Conservation (phyloP, 2,113 vertebrate genomes). For the Otocyon megalotis region DNA sequence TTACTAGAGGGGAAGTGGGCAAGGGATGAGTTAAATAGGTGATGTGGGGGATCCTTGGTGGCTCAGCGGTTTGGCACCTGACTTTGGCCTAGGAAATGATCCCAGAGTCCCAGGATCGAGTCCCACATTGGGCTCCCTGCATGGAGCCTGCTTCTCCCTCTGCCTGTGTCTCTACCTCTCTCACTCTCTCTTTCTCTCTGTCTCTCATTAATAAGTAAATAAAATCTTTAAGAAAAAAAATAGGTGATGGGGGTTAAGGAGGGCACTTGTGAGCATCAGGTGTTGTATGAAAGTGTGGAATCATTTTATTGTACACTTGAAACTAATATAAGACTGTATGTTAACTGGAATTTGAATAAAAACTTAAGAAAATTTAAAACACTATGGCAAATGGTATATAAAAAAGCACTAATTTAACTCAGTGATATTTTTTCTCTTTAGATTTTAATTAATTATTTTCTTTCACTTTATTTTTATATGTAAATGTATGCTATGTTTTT, state of each 20-base stretch:
- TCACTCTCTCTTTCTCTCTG: no score
- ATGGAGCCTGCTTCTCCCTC: no score
- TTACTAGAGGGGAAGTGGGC: neutral
- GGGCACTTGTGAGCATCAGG: neutral
- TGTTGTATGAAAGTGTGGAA: neutral
- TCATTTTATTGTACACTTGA: neutral
- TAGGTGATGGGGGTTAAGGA: neutral
- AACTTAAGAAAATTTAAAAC: neutral
- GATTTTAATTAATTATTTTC: neutral
- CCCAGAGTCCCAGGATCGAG: no score
- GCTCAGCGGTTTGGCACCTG: no score
- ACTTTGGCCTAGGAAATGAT: no score
- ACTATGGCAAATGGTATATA: neutral
- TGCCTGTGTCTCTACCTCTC: no score
- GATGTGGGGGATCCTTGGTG: neutral
- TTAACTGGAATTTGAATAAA: neutral
- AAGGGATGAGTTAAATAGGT: neutral
- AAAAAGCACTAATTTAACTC: conserved; percentile 27
- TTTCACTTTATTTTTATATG: neutral
- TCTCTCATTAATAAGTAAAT: no score
- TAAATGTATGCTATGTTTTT: neutral
- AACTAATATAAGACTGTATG: neutral
- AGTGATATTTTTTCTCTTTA: neutral
- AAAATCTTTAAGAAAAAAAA: neutral
- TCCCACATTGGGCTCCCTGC: no score